Evolutionary conservation across 2,113 vertebrate species (phyloP), one percentile per base, ranked within the genome.

Genomic region (Nibea albiflora): DNA sequence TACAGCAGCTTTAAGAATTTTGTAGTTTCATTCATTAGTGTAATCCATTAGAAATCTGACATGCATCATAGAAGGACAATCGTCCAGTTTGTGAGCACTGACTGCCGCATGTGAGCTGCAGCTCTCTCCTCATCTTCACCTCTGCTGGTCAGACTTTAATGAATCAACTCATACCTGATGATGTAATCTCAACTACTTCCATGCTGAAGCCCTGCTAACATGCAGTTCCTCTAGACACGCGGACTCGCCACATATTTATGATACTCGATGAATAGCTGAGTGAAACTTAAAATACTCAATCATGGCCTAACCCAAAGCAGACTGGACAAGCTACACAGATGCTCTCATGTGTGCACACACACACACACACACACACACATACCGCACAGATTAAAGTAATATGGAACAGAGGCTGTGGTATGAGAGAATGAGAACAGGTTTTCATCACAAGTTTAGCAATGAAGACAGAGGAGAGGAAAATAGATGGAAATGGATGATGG

Each of bases 371-470:
- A 19, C 72, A 54, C 54, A 66, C 64, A 76, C 42, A 58, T 56
- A 80, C 5, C 17, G 5, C 26, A 52, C 53, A 80, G 89, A 90
- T 93, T 90, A 88, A 79, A 78, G 61, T 87, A 90, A 93, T 92
- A 88, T 78, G 83, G 73, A 88, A 57, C 77, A 80, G 73, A 83
- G 83, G 42, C 64, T 53, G 42, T 44, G 15, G 74, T 44, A 68
- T 53, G 44, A 53, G 68, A 86, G 86, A 86, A 68, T 66, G 70
- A 73, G 65, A 80, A 58, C 61, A 68, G 54, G 61, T 26, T 85
- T 86, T 78, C 54, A 89, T 49, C 46, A 16, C 67, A 80, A 47
- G 69, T 76, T 56, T 70, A 60, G 57, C 50, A 46, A 52, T 22
- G 19, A 60, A 44, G 57, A 17, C 15, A 61, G 42, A 56, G 16